phyloP scores from a whole-genome alignment of 2,113 vertebrate genomes.

The Narcine bancroftii region DNA sequence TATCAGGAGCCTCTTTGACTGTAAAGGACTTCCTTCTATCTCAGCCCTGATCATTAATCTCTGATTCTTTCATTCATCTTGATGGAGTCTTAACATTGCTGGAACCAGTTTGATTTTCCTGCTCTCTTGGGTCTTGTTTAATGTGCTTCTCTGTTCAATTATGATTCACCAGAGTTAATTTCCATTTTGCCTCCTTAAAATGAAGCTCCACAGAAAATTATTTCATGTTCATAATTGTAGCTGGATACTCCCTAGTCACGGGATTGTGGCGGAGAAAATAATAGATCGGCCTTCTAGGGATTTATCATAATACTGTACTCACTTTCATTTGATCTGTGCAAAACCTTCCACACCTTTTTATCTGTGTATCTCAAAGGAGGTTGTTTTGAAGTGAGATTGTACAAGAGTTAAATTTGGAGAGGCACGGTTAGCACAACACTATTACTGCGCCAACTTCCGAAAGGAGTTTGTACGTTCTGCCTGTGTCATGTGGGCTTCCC shows the following conservation, averaged over 20 bases:
- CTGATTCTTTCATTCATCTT: too few relatives aligned
- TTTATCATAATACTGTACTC: background rate
- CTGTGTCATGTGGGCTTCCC: too few relatives aligned
- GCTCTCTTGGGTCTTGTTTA: background rate
- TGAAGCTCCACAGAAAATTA: background rate
- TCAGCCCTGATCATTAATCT: too few relatives aligned
- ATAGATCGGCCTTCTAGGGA: background rate
- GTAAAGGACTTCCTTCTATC: too few relatives aligned
- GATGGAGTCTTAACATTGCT: background rate
- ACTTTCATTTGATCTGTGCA: background rate
- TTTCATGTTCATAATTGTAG: background rate
- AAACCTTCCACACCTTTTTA: background rate
- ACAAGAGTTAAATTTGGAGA: too few relatives aligned
- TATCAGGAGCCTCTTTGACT: too few relatives aligned
- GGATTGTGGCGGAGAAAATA: background rate
- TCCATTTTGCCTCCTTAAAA: background rate
- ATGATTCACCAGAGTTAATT: background rate
- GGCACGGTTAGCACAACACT: too few relatives aligned
- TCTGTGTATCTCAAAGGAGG: background rate
- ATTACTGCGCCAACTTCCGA: too few relatives aligned
- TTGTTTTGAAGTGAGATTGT: background rate
- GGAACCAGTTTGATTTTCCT: background rate
- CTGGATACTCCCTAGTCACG: background rate
- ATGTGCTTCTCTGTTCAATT: background rate
- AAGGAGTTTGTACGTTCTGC: too few relatives aligned